These are phyloP conservation scores for Perodicticus potto DNA, from an alignment of 2,797 vertebrate genomes.

Conservation along the genomic window DNA sequence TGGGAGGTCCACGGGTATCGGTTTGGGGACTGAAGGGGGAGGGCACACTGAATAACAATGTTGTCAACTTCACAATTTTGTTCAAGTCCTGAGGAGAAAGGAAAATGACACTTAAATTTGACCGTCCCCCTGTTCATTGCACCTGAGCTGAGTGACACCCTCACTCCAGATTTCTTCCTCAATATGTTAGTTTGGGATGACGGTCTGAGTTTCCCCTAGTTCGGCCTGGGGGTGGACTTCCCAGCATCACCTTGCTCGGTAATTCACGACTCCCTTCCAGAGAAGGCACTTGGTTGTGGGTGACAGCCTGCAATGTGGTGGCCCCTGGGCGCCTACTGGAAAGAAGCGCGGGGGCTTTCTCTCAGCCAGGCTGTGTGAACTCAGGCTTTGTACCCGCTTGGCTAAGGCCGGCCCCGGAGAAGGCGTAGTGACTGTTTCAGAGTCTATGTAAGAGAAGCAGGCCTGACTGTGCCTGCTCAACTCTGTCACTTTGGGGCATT, in stretches of 20 bases:
- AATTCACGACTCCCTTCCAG: background rate
- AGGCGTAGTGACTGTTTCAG: background rate
- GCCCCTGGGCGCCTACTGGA: background rate
- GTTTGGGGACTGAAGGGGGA: background rate
- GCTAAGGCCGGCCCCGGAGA: background rate
- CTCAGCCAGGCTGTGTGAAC: background rate
- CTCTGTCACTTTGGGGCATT: background rate
- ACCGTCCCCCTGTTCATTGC: too few relatives aligned
- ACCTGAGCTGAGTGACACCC: background rate
- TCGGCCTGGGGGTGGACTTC: background rate
- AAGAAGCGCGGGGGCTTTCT: fast-evolving
- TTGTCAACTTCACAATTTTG: background rate
- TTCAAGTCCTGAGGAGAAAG: background rate
- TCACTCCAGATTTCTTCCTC: background rate
- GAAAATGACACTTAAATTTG: background rate
- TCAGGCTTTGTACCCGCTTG: background rate
- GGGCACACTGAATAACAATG: background rate
- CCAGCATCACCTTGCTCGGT: background rate
- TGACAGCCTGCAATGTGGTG: fast-evolving
- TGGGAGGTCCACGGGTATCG: background rate
- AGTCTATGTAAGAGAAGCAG: background rate
- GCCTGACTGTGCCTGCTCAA: background rate
- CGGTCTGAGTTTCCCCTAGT: background rate
- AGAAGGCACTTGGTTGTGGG: background rate
- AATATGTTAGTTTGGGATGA: background rate